These are phyloP conservation scores for Drosophila auraria DNA, from an alignment of 1,140 invertebrate species.

Conservation along the genomic window DNA sequence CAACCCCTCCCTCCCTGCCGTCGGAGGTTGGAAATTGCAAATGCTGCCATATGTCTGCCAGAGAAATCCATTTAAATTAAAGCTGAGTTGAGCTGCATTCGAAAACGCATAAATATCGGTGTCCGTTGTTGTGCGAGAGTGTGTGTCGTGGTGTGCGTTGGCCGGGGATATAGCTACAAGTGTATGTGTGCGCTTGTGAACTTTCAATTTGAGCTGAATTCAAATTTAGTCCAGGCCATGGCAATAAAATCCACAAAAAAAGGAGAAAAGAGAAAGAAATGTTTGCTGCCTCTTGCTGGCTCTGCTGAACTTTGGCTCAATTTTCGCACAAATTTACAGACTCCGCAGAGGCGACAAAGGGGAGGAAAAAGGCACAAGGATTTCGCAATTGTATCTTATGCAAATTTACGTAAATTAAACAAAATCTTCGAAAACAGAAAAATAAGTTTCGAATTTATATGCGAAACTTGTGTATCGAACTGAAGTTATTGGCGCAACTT, in stretches of 20 bases:
- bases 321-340: slow-evolving; percentile 79
- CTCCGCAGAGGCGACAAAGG: slow-evolving; percentile 28
- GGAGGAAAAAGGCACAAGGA: background rate
- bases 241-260: slow-evolving; percentile 70
- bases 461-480: slow-evolving; percentile 77
- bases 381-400: slow-evolving; percentile 78
- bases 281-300: slow-evolving; percentile 37
- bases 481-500: slow-evolving; percentile 61
- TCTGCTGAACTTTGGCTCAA: slow-evolving; percentile 75
- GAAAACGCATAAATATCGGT: slow-evolving; percentile 79
- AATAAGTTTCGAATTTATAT: slow-evolving; percentile 77
- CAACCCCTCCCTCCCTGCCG: background rate
- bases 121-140: slow-evolving; percentile 23
- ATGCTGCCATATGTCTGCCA: slow-evolving; percentile 80
- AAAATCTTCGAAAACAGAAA: slow-evolving; percentile 81
- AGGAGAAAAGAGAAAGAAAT: slow-evolving; percentile 13
- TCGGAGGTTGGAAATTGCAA: slow-evolving; percentile 61
- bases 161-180: slow-evolving; percentile 13
- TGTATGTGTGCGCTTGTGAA: slow-evolving; percentile 61
- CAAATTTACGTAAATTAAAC: slow-evolving; percentile 83
- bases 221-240: slow-evolving; percentile 74
- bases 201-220: slow-evolving; percentile 83
- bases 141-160: slow-evolving; percentile 23
- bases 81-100: slow-evolving; percentile 83
- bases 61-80: slow-evolving; percentile 83